Evolutionary conservation across 2,113 vertebrate species (phyloP).

Genomic region (Datnioides undecimradiatus): DNA sequence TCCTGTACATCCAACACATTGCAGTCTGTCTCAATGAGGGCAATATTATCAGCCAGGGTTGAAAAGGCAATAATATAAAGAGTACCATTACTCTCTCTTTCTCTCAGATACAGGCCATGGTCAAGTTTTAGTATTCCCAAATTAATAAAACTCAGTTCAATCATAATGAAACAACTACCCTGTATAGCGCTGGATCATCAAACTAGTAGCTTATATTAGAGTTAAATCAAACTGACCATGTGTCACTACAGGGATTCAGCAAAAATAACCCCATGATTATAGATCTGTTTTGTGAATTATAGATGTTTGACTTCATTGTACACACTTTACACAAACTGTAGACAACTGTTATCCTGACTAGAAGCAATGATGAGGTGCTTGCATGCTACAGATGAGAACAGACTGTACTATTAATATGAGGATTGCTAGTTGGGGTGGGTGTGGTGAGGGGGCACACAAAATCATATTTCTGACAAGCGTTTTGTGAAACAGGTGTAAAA

Average conservation of each 20-base stretch:
- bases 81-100: constrained; percentile 6
- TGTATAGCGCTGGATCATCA: constrained; percentile 62
- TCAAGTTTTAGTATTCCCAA: constrained; percentile 49
- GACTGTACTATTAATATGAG: constrained; percentile 3
- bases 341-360: constrained; percentile 24
- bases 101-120: constrained; percentile 24
- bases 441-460: not conserved
- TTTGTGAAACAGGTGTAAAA: constrained; percentile 36
- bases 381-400: constrained; percentile 30
- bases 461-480: not conserved
- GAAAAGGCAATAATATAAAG: constrained; percentile 45
- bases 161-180: constrained; percentile 66
- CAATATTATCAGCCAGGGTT: constrained; percentile 40
- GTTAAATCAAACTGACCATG: constrained; percentile 39
- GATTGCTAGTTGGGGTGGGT: not conserved
- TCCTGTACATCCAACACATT: constrained; percentile 64
- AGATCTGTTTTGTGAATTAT: constrained; percentile 36
- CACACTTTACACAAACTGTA: constrained; percentile 38
- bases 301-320: constrained; percentile 46
- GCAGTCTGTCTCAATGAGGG: constrained; percentile 35
- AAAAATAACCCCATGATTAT: not conserved
- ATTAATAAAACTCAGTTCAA: constrained; percentile 25
- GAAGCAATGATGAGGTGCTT: constrained; percentile 32
- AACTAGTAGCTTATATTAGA: constrained; percentile 42
- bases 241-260: not conserved